Percentiles rank a stretch among this genome's conserved stretches.
phyloP scores from a whole-genome alignment of 2,888 invertebrate species.

The Hipparchia semele region DNA sequence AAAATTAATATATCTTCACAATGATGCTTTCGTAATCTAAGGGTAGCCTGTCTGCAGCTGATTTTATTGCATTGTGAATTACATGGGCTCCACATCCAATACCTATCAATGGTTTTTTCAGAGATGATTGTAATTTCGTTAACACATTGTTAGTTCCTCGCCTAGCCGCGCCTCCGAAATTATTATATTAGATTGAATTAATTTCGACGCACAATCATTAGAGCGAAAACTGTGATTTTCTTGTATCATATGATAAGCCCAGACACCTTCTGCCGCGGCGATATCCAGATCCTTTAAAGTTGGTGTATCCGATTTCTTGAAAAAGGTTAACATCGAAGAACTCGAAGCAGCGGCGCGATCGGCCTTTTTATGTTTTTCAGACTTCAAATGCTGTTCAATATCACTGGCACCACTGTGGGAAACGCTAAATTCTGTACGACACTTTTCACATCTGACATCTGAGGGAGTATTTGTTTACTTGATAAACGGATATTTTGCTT shows the following conservation, averaged over 20 bases:
- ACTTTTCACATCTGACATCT: slow-evolving; percentile 37
- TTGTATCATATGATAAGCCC: slow-evolving; percentile 27
- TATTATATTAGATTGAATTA: slow-evolving; percentile 41
- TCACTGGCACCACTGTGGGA: neutral
- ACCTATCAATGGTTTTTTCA: too few species aligned
- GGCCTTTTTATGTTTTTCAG: slow-evolving; percentile 32
- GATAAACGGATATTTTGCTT: slow-evolving; percentile 47
- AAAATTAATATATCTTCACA: too few species aligned
- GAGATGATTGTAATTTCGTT: slow-evolving; percentile 15
- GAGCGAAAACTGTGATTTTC: slow-evolving; percentile 35
- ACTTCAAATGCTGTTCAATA: slow-evolving; percentile 43
- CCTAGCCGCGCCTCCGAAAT: slow-evolving; percentile 40
- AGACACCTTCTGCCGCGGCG: slow-evolving; percentile 10
- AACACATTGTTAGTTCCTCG: slow-evolving; percentile 38
- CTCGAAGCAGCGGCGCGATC: neutral
- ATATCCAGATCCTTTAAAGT: neutral
- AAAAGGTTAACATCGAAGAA: neutral
- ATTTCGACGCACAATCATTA: slow-evolving; percentile 30
- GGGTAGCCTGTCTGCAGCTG: too few species aligned
- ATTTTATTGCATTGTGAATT: too few species aligned
- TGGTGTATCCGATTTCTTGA: neutral
- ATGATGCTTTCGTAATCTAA: too few species aligned
- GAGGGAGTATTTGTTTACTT: slow-evolving; percentile 34
- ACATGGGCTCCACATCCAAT: too few species aligned
- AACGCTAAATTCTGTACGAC: slow-evolving; percentile 31